Conservation (phyloP, 2,113 vertebrate genomes). For the Myotis yumanensis region DNA sequence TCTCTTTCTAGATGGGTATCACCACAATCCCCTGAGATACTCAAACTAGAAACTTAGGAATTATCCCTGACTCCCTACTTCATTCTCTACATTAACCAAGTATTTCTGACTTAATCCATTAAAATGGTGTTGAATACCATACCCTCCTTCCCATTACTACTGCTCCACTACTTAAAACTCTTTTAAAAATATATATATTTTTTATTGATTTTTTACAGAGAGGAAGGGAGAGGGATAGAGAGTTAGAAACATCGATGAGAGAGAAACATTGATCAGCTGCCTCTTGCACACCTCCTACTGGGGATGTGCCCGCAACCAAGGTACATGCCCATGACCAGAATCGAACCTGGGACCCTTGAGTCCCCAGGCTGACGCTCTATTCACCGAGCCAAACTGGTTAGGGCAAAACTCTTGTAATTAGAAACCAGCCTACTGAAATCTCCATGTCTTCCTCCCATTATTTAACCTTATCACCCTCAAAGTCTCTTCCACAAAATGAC, state of each 20-base stretch:
- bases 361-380: no score
- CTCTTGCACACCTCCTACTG: no score
- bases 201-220: no score
- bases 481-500: background rate
- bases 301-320: no score
- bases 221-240: no score
- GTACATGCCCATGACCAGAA: no score
- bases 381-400: no score
- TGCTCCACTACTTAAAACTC: background rate
- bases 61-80: background rate
- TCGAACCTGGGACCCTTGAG: no score
- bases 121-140: background rate
- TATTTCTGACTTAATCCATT: background rate
- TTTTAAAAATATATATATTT: no score
- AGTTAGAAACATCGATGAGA: no score
- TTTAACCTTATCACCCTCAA: background rate
- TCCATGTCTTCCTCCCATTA: background rate
- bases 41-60: background rate
- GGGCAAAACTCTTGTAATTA: background rate
- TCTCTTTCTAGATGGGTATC: background rate
- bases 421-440: background rate
- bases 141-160: background rate
- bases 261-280: no score
- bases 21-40: background rate
- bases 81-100: background rate